phyloP scores from a whole-genome alignment of 2,888 invertebrate genomes.

The Octodonta nipae region DNA sequence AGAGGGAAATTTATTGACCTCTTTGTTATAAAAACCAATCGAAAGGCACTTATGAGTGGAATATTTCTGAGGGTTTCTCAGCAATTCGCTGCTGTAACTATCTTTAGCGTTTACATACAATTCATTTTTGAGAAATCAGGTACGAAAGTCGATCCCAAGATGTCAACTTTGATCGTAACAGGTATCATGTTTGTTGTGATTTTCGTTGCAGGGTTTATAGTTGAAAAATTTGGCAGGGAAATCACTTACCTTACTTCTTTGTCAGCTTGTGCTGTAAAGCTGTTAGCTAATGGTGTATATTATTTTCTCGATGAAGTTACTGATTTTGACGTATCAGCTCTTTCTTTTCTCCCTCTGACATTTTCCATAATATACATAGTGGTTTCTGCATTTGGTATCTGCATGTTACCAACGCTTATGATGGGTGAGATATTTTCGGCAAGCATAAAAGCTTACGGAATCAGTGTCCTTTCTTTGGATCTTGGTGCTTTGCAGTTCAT shows the following conservation, averaged over 20 bases:
- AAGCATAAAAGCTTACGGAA: constrained; percentile 22
- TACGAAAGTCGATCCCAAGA: constrained; percentile 19
- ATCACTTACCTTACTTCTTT: constrained; percentile 18
- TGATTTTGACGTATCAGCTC: constrained; percentile 13
- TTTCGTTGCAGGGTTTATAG: constrained; percentile 13
- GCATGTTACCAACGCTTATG: constrained; percentile 22
- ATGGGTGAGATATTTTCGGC: constrained; percentile 24
- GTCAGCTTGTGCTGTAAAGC: constrained; percentile 15
- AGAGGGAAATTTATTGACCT: constrained; percentile 21
- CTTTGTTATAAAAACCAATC: constrained; percentile 18
- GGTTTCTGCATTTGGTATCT: constrained; percentile 20
- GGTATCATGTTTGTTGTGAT: constrained; percentile 12
- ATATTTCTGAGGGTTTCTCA: constrained; percentile 20
- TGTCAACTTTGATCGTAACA: constrained; percentile 13
- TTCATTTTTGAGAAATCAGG: constrained; percentile 24
- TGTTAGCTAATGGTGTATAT: constrained; percentile 16
- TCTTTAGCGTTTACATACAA: constrained; percentile 22
- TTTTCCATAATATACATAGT: constrained; percentile 20
- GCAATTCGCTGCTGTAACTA: constrained; percentile 20
- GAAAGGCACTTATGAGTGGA: constrained; percentile 20
- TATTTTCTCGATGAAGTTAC: constrained; percentile 16
- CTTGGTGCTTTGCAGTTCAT: constrained; percentile 11
- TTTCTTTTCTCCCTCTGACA: constrained; percentile 22
- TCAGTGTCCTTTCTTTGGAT: constrained; percentile 18
- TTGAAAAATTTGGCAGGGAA: constrained; percentile 19